Conservation (phyloP, 1,140 invertebrate species). For the Elysia chlorotica region DNA sequence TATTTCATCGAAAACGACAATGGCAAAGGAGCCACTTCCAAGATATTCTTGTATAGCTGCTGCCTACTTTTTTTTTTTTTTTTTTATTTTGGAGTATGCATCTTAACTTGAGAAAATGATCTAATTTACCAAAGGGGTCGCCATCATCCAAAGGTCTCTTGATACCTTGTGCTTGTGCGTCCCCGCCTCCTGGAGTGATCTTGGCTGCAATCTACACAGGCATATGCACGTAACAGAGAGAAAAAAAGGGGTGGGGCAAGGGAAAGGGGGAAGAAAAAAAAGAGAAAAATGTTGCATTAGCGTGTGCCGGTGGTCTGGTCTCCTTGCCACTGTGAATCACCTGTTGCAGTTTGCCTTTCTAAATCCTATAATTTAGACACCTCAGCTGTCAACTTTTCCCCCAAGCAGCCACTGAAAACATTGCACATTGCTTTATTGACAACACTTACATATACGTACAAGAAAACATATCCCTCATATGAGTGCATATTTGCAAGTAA, state of each 20-base stretch:
- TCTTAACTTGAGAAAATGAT: constrained; percentile 21
- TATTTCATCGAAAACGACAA: too few relatives aligned
- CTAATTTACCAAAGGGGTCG: constrained; percentile 64
- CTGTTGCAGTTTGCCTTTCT: constrained; percentile 11
- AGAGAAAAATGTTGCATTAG: constrained; percentile 14
- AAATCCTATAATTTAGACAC: too few relatives aligned
- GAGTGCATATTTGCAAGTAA: too few relatives aligned
- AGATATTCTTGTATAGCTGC: too few relatives aligned
- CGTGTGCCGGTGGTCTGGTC: background rate
- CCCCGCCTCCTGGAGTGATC: constrained; percentile 72
- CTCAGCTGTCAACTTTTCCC: too few relatives aligned
- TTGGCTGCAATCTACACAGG: constrained; percentile 81
- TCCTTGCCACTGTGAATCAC: background rate
- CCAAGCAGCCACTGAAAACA: too few relatives aligned
- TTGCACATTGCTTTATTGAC: too few relatives aligned
- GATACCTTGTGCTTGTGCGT: constrained; percentile 63
- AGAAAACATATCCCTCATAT: too few relatives aligned
- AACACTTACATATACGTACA: too few relatives aligned
- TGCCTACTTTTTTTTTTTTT: too few relatives aligned
- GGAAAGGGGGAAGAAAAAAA: constrained; percentile 2
- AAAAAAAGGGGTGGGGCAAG: constrained; percentile 13
- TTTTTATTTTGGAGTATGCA: too few relatives aligned
- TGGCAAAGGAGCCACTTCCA: too few relatives aligned
- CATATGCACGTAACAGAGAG: constrained; percentile 21
- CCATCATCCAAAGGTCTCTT: constrained; percentile 79